These are phyloP conservation scores for Solenodon paradoxus DNA, from an alignment of 2,113 vertebrate genomes.

Conservation along the genomic window DNA sequence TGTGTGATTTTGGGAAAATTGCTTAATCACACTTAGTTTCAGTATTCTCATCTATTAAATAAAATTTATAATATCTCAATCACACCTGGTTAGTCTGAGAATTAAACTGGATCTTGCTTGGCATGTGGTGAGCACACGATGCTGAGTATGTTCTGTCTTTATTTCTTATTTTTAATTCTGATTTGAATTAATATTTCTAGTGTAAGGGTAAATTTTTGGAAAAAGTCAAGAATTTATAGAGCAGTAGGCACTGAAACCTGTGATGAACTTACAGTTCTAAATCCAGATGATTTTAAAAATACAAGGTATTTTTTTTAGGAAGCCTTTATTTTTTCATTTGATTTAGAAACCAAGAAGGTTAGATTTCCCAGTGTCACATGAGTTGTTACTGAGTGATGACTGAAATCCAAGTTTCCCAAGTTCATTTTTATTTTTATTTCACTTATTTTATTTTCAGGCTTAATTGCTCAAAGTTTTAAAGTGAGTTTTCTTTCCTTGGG, in stretches of 20 bases:
- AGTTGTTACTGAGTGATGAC: constrained; percentile 12
- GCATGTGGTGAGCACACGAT: not conserved
- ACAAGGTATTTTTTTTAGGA: not conserved
- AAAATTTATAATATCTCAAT: not conserved
- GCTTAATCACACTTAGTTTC: not conserved
- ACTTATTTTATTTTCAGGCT: constrained; percentile 27
- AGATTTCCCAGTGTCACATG: not conserved
- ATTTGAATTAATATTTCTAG: not conserved
- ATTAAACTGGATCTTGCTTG: not conserved
- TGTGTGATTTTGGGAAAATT: not conserved
- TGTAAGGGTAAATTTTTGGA: not conserved
- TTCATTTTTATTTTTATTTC: constrained; percentile 46
- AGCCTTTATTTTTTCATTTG: constrained; percentile 38
- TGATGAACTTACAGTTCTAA: not conserved
- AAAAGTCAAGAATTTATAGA: not conserved
- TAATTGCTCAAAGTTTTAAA: constrained; percentile 45
- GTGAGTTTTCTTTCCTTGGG: constrained; percentile 32
- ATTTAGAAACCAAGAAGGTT: constrained; percentile 15
- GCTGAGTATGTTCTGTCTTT: not conserved
- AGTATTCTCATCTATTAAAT: not conserved
- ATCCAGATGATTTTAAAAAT: not conserved
- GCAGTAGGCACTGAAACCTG: not conserved
- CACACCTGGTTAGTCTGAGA: not conserved
- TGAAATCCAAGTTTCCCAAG: not conserved
- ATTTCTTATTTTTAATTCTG: not conserved